phyloP scores from a whole-genome alignment of 2,888 invertebrate species.

The Erannis defoliaria region DNA sequence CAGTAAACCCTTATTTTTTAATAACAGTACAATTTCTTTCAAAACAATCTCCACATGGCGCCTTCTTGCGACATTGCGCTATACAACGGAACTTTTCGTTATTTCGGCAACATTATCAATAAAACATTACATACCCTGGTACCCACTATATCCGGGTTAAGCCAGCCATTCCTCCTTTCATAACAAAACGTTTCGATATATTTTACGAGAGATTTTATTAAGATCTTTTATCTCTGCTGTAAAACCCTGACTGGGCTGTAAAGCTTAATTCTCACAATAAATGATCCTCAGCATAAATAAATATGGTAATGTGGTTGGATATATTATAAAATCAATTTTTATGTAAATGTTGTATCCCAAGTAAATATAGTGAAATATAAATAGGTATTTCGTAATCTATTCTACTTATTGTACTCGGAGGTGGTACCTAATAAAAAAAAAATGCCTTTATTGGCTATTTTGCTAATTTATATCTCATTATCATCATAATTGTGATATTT shows the following conservation, averaged over 20 bases:
- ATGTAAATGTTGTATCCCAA: not conserved
- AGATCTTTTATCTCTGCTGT: conserved; percentile 38
- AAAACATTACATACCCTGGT: conserved; percentile 26
- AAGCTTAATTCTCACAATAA: conserved; percentile 31
- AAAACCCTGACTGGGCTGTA: conserved; percentile 32
- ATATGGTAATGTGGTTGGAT: conserved; percentile 10
- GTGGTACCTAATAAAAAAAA: too few relatives aligned
- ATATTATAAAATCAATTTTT: not conserved
- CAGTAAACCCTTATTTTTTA: too few relatives aligned
- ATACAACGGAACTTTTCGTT: conserved; percentile 10
- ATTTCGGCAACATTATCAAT: conserved; percentile 26
- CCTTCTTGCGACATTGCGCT: not conserved
- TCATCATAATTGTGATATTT: too few relatives aligned
- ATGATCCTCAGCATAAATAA: conserved; percentile 17
- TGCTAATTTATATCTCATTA: too few relatives aligned
- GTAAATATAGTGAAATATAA: too few relatives aligned
- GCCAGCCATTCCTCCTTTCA: conserved; percentile 29
- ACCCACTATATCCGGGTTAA: conserved; percentile 27
- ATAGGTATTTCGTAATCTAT: too few relatives aligned
- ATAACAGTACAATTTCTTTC: not conserved
- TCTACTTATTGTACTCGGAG: too few relatives aligned
- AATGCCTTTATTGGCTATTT: too few relatives aligned
- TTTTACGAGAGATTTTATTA: conserved; percentile 44
- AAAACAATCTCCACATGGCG: conserved; percentile 2
- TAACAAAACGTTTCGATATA: conserved; percentile 36